A percentile compares a stretch with the other conserved stretches of the same genome.
Evolutionary conservation across 2,797 vertebrate genomes (phyloP).

Genomic region (Podarcis lilfordi): DNA sequence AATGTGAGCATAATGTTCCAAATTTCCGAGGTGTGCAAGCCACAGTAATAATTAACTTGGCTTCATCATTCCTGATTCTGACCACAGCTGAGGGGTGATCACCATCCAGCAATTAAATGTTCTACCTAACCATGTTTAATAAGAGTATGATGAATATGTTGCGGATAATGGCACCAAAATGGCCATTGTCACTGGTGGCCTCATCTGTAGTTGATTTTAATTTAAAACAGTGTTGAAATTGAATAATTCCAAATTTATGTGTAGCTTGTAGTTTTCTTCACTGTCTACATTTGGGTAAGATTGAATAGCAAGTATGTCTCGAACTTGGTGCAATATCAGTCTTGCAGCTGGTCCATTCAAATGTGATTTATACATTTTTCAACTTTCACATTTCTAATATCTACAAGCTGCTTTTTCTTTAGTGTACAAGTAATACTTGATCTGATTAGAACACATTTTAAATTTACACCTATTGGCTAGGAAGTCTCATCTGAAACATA

Average conservation of each 20-base stretch:
- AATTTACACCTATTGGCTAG: not conserved
- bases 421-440: not conserved
- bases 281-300: not conserved
- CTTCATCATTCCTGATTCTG: not conserved
- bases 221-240: constrained; percentile 4
- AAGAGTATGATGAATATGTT: not conserved
- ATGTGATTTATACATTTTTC: not conserved
- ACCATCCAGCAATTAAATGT: not conserved
- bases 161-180: not conserved
- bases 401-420: too few relatives aligned
- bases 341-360: not conserved
- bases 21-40: not conserved
- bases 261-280: not conserved
- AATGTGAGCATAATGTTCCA: not conserved
- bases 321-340: not conserved
- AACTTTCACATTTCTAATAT: not conserved
- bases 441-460: not conserved
- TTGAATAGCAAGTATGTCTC: not conserved
- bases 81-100: not conserved
- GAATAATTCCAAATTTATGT: not conserved
- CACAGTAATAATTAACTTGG: not conserved
- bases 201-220: not conserved
- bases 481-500: not conserved
- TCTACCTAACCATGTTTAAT: not conserved
- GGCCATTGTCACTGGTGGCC: not conserved